phyloP scores from a whole-genome alignment of 2,113 vertebrate species.

The Balaeniceps rex region DNA sequence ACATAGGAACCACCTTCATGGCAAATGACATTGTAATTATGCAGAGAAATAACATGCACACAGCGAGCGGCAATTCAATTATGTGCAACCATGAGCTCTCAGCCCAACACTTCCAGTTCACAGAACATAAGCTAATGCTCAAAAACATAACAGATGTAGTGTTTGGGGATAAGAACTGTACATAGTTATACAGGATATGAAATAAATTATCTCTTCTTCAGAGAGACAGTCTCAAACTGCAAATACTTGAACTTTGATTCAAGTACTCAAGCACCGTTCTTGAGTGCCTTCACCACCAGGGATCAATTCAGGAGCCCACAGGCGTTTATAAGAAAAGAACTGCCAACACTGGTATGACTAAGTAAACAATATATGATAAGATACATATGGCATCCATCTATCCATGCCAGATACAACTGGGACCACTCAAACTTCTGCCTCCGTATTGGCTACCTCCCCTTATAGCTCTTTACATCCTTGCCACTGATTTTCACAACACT shows the following conservation, averaged over 20 bases:
- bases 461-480: not conserved
- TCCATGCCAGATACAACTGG: not conserved
- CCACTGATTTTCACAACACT: not conserved
- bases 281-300: not conserved
- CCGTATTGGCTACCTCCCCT: not conserved
- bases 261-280: not conserved
- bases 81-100: accelerated
- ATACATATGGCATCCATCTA: not conserved
- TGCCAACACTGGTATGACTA: not conserved
- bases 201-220: not conserved
- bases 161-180: not conserved
- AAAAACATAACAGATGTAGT: not conserved
- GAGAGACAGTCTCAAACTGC: not conserved
- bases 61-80: not conserved
- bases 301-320: not conserved
- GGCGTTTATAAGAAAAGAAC: not conserved
- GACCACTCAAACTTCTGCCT: not conserved
- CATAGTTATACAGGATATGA: not conserved
- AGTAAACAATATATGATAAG: not conserved
- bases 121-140: not conserved
- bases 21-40: not conserved
- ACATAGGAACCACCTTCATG: not conserved
- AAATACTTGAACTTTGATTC: not conserved
- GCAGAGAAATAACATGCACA: not conserved
- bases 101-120: not conserved